Conservation (phyloP, 2,888 invertebrate species). For the Noctua janthina region DNA sequence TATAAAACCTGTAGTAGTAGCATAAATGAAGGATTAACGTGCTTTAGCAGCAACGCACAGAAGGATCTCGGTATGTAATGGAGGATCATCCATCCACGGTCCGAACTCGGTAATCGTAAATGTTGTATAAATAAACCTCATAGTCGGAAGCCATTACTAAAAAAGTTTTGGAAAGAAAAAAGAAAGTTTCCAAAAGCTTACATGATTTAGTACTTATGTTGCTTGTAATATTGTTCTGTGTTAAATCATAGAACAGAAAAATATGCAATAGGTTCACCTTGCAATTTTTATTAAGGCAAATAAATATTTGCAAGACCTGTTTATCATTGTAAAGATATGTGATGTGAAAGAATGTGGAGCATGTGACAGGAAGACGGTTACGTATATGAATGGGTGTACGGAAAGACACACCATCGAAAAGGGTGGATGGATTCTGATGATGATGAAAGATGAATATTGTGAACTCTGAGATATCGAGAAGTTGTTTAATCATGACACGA, state of each 20-base stretch:
- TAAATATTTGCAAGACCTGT: background rate
- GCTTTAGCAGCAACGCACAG: background rate
- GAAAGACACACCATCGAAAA: background rate
- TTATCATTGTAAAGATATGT: background rate
- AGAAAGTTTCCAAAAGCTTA: slow-evolving; percentile 38
- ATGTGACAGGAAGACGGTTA: background rate
- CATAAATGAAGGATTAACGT: background rate
- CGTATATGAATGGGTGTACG: no score
- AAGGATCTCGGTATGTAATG: background rate
- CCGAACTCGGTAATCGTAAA: background rate
- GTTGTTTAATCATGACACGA: no score
- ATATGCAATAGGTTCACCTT: background rate
- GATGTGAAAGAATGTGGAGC: background rate
- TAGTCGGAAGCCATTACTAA: slow-evolving; percentile 10
- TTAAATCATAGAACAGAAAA: background rate
- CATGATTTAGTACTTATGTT: slow-evolving; percentile 56
- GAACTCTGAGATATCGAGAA: background rate
- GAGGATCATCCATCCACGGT: background rate
- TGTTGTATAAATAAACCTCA: slow-evolving; percentile 16
- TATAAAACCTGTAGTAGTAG: no score
- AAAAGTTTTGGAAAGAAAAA: slow-evolving; percentile 2
- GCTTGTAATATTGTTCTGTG: slow-evolving; percentile 42
- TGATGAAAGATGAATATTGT: background rate
- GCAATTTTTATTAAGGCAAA: background rate
- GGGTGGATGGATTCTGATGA: background rate